Base-by-base conservation (phyloP, 1,140 invertebrate genomes). In the Heliconius eleuchia region DNA sequence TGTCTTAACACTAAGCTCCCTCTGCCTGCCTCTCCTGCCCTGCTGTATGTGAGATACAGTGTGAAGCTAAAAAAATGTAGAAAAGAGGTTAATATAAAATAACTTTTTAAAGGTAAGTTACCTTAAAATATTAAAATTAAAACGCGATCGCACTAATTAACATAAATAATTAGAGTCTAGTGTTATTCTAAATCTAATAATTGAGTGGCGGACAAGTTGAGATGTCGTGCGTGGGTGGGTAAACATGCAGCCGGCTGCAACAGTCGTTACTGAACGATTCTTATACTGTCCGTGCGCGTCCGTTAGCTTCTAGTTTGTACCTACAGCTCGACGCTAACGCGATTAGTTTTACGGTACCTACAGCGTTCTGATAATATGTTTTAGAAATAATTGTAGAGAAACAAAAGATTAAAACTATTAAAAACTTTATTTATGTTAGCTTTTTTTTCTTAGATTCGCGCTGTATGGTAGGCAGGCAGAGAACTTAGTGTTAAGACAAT, bases 171-270 rank as follows among this genome's bases (percentile, higher is more conserved):
- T 37, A 6, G 34, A 37, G 34, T 37, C 34, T 37, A 37, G 34
- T 7, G 34, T 66, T 30, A 30, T 66, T 27, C 27, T 66, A 66
- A 66, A 66, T 66, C 1, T 66, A 66, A 57, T 16, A 27, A 42
- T 76, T 34, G 42, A 76, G 39, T 50, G 39, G 60, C 60, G 6
- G 39, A 50, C 46, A 70, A 71, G 18, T 76, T 70, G 60, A 75
- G 74, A 76, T 70, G 60, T 60, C 18, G 30, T 50, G 60, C 74
- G 74, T 76, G 74, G 74, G 74, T 37, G n/a, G 57, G 11, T 76
- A 76, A 76, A 76, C 74, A 76, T 70, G 74, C 74, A 71, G 60
- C 39, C 23, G 60, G 74, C 74, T 75, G 74, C 74, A 57, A 75
- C 73, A 76, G 37, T 76, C 46, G 60, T 50, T 76, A 27, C 19